phyloP scores from a whole-genome alignment of 2,888 invertebrate genomes.

The Blastobasis adustella region DNA sequence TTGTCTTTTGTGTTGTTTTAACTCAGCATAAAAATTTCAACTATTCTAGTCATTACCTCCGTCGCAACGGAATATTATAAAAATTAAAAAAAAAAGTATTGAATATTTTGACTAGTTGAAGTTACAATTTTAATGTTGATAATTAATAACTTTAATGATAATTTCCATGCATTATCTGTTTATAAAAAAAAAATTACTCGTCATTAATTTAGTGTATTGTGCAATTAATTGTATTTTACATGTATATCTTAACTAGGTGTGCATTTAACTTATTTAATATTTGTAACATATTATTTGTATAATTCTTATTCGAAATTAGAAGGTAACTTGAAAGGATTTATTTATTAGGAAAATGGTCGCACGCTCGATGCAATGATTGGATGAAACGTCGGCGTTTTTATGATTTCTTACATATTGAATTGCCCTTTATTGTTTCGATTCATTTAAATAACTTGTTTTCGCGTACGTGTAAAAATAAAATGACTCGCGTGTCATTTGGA shows the following conservation, averaged over 20 bases:
- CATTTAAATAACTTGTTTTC: slow-evolving; percentile 11
- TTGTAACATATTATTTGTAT: slow-evolving; percentile 15
- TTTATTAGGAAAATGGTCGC: slow-evolving; percentile 66
- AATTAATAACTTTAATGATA: slow-evolving; percentile 35
- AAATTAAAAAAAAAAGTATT: slow-evolving; percentile 20
- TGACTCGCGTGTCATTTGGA: slow-evolving; percentile 37
- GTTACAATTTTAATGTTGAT: slow-evolving; percentile 42
- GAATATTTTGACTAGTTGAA: slow-evolving; percentile 41
- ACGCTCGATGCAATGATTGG: slow-evolving; percentile 32
- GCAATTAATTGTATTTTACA: slow-evolving; percentile 65
- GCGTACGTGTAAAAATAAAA: slow-evolving; percentile 13
- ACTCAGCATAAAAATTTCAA: slow-evolving; percentile 46
- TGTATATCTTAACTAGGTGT: slow-evolving; percentile 49
- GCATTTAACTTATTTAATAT: slow-evolving; percentile 52
- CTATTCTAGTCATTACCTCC: slow-evolving; percentile 42
- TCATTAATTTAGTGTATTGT: slow-evolving; percentile 63
- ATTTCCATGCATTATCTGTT: slow-evolving; percentile 52
- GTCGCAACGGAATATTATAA: slow-evolving; percentile 26
- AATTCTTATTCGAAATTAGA: slow-evolving; percentile 8
- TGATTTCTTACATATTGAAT: not conserved
- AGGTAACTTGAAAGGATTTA: slow-evolving; percentile 53
- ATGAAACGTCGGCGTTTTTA: not conserved
- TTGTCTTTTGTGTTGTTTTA: slow-evolving; percentile 65
- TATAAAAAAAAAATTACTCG: slow-evolving; percentile 40
- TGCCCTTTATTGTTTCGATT: slow-evolving; percentile 13